These are phyloP conservation scores for Accipiter virgatus DNA, from an alignment of 2,113 vertebrate species.

Conservation along the genomic window DNA sequence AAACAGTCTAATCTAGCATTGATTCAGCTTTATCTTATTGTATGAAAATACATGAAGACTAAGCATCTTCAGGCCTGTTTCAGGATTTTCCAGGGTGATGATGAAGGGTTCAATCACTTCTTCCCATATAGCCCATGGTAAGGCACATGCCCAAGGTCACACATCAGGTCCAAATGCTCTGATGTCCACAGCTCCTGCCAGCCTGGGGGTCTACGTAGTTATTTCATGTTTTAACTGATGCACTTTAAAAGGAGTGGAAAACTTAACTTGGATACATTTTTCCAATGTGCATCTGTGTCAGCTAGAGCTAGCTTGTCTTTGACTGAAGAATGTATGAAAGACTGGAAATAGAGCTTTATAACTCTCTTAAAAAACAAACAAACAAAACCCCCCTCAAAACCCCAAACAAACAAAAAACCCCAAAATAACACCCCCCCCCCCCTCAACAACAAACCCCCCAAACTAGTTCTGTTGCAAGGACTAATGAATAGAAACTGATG, in stretches of 20 bases:
- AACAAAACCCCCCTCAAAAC: too few relatives aligned
- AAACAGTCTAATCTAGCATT: background rate
- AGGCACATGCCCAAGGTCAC: background rate
- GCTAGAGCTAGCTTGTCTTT: background rate
- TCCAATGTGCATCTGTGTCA: background rate
- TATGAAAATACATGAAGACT: background rate
- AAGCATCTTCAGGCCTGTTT: background rate
- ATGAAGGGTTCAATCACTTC: background rate
- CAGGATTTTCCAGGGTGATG: background rate
- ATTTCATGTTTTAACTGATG: background rate
- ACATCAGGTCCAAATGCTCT: background rate
- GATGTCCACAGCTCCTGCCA: background rate
- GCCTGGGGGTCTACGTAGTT: too few relatives aligned
- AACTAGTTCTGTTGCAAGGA: background rate
- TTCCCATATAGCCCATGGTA: rapidly evolving
- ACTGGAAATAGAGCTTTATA: background rate
- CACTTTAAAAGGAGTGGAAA: background rate
- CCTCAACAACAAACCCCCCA: too few relatives aligned
- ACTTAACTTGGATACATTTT: background rate
- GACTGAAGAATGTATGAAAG: background rate
- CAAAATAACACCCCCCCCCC: too few relatives aligned
- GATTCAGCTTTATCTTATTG: background rate
- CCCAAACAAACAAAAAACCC: too few relatives aligned
- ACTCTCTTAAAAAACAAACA: too few relatives aligned
- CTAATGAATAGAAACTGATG: background rate